phyloP scores from a whole-genome alignment of 2,888 invertebrate genomes.

The Lucinisca nassula region DNA sequence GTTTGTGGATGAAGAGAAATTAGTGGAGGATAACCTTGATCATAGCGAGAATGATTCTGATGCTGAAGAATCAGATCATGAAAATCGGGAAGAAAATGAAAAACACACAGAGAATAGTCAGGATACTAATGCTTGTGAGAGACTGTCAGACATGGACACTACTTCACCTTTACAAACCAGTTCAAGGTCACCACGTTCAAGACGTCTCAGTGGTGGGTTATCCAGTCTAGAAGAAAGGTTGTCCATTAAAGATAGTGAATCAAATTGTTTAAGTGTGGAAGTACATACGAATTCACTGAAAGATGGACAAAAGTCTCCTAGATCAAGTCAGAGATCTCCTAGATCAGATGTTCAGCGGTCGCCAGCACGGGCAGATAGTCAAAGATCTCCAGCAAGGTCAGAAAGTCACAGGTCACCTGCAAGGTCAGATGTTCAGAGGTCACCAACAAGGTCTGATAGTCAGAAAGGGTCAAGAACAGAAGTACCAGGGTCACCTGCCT shows the following conservation, averaged over 20 bases:
- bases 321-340: background rate
- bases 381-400: background rate
- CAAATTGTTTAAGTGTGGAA: constrained; percentile 58
- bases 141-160: background rate
- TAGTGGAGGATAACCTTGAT: constrained; percentile 61
- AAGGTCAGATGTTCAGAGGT: background rate
- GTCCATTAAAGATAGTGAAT: constrained; percentile 21
- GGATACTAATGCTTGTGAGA: background rate
- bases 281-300: constrained; percentile 55
- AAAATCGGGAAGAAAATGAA: constrained; percentile 68
- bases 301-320: constrained; percentile 53
- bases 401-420: background rate
- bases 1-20: constrained; percentile 28
- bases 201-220: background rate
- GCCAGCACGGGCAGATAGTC: background rate
- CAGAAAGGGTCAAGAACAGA: background rate
- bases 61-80: constrained; percentile 56
- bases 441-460: background rate
- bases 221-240: constrained; percentile 11
- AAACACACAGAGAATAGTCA: constrained; percentile 64
- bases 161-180: background rate
- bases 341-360: background rate
- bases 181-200: background rate
- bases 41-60: constrained; percentile 42
- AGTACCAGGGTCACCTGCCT: background rate